Base-by-base conservation (phyloP, 2,797 vertebrate genomes). In the Urophycis tenuis region DNA sequence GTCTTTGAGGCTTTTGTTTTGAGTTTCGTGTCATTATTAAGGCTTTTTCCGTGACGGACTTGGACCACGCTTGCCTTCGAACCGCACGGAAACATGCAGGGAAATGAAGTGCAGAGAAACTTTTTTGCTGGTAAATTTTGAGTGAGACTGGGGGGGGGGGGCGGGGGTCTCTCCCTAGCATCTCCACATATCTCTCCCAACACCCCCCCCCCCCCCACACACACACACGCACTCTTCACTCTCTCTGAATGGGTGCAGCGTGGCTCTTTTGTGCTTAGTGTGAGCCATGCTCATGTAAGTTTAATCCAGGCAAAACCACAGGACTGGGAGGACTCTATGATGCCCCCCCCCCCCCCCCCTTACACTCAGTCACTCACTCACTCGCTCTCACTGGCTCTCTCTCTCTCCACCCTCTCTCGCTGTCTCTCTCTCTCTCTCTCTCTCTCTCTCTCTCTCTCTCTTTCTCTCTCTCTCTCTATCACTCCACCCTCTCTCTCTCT, bases 211-310 rank as follows among this genome's bases (percentile, higher is more conserved):
- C 36, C 75, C 78, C 71, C 3, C 75, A 60, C 53, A 60, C 53
- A 39, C 36, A 39, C 36, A 39, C 36, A 39, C 36, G 11, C 36
- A 33, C 77, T 71, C 25, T 25, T 80, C 67, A 33, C 79, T 73
- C 76, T 9, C 53, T 53, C 71, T 71, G 33, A 74, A 75, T 83
- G 81, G 79, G 85, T 80, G 82, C 85, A 81, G 81, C 2, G 85
- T 85, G 84, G 80, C 30, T 85, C 89, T 92, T 67, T 82, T 89
- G 86, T 79, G 77, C 81, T 76, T 76, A 83, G 87, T 84, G 79
- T 84, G 84, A 89, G 85, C 76, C 88, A 82, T 84, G 85, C 87
- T 88, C 88, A 91, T 90, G 90, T 89, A 92, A 90, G 86, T 92
- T 93, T 89, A 92, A 93, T 91, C 88, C 83, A 85, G 81, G 82